Evolutionary conservation across 2,113 vertebrate species (phyloP).

Genomic region (Circaetus cinerascens): DNA sequence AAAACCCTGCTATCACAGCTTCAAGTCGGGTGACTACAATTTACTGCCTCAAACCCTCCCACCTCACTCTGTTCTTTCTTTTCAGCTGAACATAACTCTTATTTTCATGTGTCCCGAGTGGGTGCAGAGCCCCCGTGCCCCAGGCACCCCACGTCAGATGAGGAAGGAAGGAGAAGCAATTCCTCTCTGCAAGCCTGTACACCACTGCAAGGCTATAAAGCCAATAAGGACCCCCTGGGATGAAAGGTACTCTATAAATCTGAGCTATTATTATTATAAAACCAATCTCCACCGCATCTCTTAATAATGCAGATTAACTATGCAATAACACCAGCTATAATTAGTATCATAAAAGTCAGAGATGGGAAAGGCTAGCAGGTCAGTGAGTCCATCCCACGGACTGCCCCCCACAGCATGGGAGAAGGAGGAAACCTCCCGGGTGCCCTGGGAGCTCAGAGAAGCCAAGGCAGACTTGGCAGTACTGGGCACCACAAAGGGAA

Average conservation of each 20-base stretch:
- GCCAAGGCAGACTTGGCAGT: background rate
- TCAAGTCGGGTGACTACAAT: rapidly evolving
- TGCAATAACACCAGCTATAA: conserved; percentile 21
- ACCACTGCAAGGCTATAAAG: background rate
- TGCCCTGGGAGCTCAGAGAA: background rate
- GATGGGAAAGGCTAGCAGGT: background rate
- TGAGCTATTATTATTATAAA: conserved; percentile 36
- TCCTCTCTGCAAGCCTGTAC: background rate
- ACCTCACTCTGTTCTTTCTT: background rate
- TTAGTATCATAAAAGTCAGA: conserved; percentile 21
- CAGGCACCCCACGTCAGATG: background rate
- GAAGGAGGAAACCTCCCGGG: rapidly evolving
- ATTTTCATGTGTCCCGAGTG: background rate
- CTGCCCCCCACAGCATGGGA: background rate
- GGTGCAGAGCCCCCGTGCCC: background rate
- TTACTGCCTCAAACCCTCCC: background rate
- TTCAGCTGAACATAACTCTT: background rate
- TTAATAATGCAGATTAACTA: conserved; percentile 54
- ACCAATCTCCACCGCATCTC: background rate
- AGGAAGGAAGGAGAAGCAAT: background rate
- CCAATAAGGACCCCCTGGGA: background rate
- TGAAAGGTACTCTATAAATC: conserved; percentile 29
- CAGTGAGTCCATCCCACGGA: background rate
- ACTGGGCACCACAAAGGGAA: rapidly evolving
- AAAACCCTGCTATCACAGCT: background rate